Evolutionary conservation across 2,113 vertebrate species (phyloP).

Genomic region (Tiliqua scincoides): DNA sequence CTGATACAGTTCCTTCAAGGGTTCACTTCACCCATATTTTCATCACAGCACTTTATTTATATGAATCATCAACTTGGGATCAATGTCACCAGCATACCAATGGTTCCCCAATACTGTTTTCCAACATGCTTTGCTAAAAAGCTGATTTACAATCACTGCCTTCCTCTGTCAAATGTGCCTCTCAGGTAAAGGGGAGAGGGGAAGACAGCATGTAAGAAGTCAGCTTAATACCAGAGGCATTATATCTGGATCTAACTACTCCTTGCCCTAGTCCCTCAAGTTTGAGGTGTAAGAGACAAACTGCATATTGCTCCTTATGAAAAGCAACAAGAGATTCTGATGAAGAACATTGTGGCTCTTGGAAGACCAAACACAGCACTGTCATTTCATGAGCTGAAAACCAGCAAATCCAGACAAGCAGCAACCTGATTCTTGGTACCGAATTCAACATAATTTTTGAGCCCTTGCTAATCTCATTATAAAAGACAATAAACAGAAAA

Average conservation of each 20-base stretch:
- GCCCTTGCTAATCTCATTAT: background rate
- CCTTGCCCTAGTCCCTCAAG: background rate
- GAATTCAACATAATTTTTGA: background rate
- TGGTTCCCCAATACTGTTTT: too few species aligned
- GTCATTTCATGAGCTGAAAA: background rate
- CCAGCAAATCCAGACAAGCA: background rate
- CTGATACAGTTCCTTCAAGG: background rate
- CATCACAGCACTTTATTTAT: background rate
- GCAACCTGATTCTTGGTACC: background rate
- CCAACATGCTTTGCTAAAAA: background rate
- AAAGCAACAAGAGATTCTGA: background rate
- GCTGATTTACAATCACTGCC: background rate
- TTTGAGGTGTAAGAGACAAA: background rate
- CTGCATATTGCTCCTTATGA: background rate
- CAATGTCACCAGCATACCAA: background rate
- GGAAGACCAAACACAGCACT: background rate
- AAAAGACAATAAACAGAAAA: background rate
- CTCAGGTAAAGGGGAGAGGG: too few species aligned
- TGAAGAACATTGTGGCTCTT: background rate
- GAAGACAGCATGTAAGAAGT: too few species aligned
- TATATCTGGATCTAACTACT: background rate
- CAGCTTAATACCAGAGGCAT: background rate
- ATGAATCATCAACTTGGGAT: background rate
- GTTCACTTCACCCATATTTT: background rate
- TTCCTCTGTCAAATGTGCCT: background rate